A percentile compares a stretch with the other conserved stretches of the same genome.
Evolutionary conservation across 2,797 vertebrate species (phyloP).

Genomic region (Rhyacichthys aspro): DNA sequence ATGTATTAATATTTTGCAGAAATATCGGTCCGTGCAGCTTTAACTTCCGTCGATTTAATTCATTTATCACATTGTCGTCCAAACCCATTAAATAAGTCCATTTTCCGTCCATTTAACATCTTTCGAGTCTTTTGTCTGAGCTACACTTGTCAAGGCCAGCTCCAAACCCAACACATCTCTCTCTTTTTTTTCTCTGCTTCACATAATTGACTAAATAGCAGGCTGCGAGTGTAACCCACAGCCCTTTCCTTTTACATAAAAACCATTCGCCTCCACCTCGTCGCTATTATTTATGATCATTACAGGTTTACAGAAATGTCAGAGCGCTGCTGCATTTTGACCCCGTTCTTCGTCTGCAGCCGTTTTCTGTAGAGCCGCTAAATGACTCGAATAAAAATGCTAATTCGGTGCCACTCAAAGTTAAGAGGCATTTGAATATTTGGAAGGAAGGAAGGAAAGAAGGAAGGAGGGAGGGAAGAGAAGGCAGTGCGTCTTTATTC

Average conservation of each 20-base stretch:
- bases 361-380: slow-evolving; percentile 34
- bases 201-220: slow-evolving; percentile 45
- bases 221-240: slow-evolving; percentile 43
- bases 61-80: too few species aligned
- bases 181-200: slow-evolving; percentile 46
- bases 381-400: slow-evolving; percentile 53
- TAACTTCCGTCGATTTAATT: too few species aligned
- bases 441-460: slow-evolving; percentile 12
- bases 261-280: slow-evolving; percentile 30
- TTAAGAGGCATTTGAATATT: slow-evolving; percentile 40
- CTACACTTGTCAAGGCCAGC: too few species aligned
- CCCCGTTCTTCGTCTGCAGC: slow-evolving; percentile 6
- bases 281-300: slow-evolving; percentile 53
- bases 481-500: slow-evolving; percentile 27
- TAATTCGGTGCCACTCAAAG: slow-evolving; percentile 50
- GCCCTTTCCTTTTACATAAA: slow-evolving; percentile 44
- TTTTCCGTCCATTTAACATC: too few species aligned
- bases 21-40: too few species aligned
- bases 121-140: too few species aligned
- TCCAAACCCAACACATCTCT: slow-evolving; percentile 20
- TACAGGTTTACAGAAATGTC: slow-evolving; percentile 36
- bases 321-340: slow-evolving; percentile 8
- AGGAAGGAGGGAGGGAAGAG: too few species aligned
- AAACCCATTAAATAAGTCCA: too few species aligned
- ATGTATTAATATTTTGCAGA: too few species aligned